phyloP scores from a whole-genome alignment of 2,113 vertebrate species.

The Tapirus terrestris region DNA sequence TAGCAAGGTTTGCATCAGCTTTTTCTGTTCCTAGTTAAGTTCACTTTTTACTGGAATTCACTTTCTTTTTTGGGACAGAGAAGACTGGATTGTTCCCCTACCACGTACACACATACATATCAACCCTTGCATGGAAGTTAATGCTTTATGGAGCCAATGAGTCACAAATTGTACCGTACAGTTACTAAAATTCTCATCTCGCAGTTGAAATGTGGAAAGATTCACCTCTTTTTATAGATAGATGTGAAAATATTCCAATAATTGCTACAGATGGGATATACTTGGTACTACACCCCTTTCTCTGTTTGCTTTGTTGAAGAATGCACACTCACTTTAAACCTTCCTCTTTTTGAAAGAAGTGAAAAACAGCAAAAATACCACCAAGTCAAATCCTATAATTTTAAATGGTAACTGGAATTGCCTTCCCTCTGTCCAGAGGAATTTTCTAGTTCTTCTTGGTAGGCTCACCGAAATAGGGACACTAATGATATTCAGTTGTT shows the following conservation, averaged over 20 bases:
- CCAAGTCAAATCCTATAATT: neutral
- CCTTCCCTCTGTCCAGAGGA: neutral
- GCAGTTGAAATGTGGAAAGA: neutral
- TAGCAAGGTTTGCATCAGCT: neutral
- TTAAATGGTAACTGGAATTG: neutral
- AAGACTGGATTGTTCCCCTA: neutral
- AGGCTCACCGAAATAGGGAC: neutral
- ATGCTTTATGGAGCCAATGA: neutral
- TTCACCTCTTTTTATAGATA: neutral
- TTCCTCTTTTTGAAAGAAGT: neutral
- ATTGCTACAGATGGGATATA: neutral
- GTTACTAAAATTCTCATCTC: neutral
- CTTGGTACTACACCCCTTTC: neutral
- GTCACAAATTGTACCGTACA: neutral
- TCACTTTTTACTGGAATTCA: neutral
- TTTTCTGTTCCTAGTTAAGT: conserved; percentile 40
- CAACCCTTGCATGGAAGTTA: neutral
- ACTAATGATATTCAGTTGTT: neutral
- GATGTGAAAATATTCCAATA: neutral
- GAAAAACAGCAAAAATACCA: neutral
- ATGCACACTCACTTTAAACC: neutral
- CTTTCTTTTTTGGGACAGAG: neutral
- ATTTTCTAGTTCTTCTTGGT: neutral
- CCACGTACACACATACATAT: neutral
- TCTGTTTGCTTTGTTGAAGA: neutral